These are phyloP conservation scores for Stigmatopora nigra DNA, from an alignment of 2,113 vertebrate species.

Conservation along the genomic window DNA sequence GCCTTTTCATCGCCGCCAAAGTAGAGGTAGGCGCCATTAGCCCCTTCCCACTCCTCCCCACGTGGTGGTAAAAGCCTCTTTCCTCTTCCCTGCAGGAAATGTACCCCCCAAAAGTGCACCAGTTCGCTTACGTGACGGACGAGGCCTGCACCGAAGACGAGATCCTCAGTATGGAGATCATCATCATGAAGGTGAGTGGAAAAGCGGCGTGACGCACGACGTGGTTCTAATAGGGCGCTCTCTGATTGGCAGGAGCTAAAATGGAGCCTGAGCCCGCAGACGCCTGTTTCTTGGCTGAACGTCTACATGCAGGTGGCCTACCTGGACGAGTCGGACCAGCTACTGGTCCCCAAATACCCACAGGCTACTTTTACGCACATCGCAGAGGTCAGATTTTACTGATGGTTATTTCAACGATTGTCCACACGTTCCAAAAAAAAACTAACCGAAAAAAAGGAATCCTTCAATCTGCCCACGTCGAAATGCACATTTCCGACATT, in stretches of 20 bases:
- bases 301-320: conserved; percentile 96
- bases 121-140: conserved; percentile 96
- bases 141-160: conserved; percentile 91
- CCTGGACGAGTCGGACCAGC: conserved; percentile 70
- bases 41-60: too few species aligned
- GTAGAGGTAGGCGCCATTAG: conserved; percentile 74
- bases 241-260: conserved; percentile 77
- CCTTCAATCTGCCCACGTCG: too few species aligned
- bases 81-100: conserved; percentile 75
- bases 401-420: too few species aligned
- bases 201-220: fast-evolving
- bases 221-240: too few species aligned
- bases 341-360: conserved; percentile 85
- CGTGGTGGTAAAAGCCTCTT: too few species aligned
- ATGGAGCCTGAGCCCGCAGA: conserved; percentile 88
- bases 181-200: conserved; percentile 87
- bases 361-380: conserved; percentile 88
- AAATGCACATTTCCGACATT: too few species aligned
- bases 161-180: conserved; percentile 90
- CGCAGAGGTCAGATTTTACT: conserved; percentile 70
- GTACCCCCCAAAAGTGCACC: conserved; percentile 91
- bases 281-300: conserved; percentile 91
- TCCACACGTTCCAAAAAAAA: too few species aligned
- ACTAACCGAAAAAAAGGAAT: too few species aligned
- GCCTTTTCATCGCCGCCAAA: conserved; percentile 93